Conservation (phyloP, 1,140 invertebrate genomes). For the Halictus rubicundus region DNA sequence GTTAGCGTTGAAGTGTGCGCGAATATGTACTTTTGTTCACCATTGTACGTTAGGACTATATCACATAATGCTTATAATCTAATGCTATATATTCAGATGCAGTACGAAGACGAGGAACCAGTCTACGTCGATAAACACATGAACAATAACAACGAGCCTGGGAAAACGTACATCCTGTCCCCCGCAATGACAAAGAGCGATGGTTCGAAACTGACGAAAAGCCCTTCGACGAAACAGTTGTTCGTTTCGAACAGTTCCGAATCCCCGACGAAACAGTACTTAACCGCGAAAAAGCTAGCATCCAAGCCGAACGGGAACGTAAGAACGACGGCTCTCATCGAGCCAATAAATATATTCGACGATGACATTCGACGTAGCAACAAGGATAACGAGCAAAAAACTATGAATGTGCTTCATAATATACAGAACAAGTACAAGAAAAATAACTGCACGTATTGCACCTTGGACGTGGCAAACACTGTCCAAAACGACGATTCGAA, state of each 20-base stretch:
- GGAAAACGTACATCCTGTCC: neutral
- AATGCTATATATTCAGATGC: conserved; percentile 52
- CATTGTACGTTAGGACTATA: no score
- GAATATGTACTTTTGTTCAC: no score
- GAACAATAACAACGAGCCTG: conserved; percentile 59
- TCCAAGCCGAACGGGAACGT: neutral
- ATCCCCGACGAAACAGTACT: neutral
- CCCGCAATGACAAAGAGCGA: neutral
- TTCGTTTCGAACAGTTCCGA: neutral
- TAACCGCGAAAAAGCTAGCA: neutral
- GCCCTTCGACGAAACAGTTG: conserved; percentile 11
- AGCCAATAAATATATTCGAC: conserved; percentile 8
- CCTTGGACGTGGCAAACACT: neutral
- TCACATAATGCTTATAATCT: neutral
- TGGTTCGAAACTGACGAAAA: neutral
- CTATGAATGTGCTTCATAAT: neutral
- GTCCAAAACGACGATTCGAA: neutral
- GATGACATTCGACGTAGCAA: neutral
- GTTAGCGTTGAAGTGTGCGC: no score
- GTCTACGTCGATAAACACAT: conserved; percentile 50
- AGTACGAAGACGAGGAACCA: conserved; percentile 64
- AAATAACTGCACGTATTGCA: neutral
- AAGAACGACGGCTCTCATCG: neutral
- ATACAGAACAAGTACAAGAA: conserved; percentile 7
- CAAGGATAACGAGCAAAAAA: neutral